A percentile compares a stretch with the other conserved stretches of the same genome.
Conservation (phyloP, 1,140 invertebrate genomes). For the Cyclina sinensis region DNA sequence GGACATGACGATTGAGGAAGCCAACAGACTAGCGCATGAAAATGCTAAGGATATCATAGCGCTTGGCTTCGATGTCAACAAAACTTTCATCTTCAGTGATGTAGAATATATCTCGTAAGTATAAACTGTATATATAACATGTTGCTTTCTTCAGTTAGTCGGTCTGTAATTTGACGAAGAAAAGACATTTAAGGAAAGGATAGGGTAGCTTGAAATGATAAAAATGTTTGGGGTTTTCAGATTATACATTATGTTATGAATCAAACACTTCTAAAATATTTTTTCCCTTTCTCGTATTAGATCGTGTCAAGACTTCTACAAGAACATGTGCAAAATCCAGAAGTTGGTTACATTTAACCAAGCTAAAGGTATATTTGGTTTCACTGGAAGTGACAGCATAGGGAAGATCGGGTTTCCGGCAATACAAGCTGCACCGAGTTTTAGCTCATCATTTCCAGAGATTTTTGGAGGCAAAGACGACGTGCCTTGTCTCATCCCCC, state of each 20-base stretch:
- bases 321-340: slow-evolving; percentile 96
- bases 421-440: slow-evolving; percentile 97
- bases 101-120: slow-evolving; percentile 96
- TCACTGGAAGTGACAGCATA: slow-evolving; percentile 97
- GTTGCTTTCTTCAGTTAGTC: no score
- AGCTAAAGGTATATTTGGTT: slow-evolving; percentile 97
- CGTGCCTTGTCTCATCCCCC: slow-evolving; percentile 97
- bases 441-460: slow-evolving; percentile 97
- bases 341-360: slow-evolving; percentile 98
- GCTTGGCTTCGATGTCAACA: slow-evolving; percentile 96
- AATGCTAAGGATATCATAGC: slow-evolving; percentile 99
- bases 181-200: no score
- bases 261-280: no score
- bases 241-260: no score
- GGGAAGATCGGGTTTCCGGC: slow-evolving; percentile 99
- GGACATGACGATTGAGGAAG: slow-evolving; percentile 96
- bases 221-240: no score
- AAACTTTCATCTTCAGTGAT: slow-evolving; percentile 99
- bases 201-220: no score
- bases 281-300: no score
- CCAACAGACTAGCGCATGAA: slow-evolving; percentile 93
- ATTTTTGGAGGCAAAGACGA: slow-evolving; percentile 95
- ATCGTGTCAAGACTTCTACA: slow-evolving; percentile 93
- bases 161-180: no score
- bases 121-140: slow-evolving; percentile 87